Evolutionary conservation across 1,140 invertebrate species (phyloP), one percentile per base, ranked within the genome.

Genomic region (Diuraphis noxia): DNA sequence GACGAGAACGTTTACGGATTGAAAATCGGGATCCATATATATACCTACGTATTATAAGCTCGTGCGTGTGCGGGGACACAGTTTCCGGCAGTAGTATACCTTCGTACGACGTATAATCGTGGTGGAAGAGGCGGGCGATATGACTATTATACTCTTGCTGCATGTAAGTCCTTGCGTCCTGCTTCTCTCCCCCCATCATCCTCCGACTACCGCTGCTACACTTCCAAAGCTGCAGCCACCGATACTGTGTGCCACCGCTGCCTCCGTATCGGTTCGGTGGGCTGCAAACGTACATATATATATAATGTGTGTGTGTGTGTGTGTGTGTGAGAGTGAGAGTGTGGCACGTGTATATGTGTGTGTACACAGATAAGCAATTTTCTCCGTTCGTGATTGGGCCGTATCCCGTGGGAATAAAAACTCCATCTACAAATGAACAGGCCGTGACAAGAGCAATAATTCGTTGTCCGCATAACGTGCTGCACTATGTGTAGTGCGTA

Each of bases 371-470:
- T 92, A 92, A 92, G 95, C 95, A 96, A 96, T 96, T 96, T 95
- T 95, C 95, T 95, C 95, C 95, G 94, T 95, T 95, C 95, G 95
- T 96, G 95, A 96, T 96, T 96, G 95, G 95, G 95, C 95, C 94
- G 95, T 94, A 94, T 94, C 95, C 94, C 95, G 93, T 93, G 95
- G 95, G 95, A 94, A 95, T 95, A 95, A 95, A 95, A 96, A 95
- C 95, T 95, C 95, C 95, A 96, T 95, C 95, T 95, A 96, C 95
- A 96, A 95, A 96, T 96, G 95, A 96, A 96, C 95, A 95, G 94
- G 95, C 95, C 89, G 95, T 96, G 95, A 96, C 95, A 95, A 95
- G 95, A 95, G 95, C 95, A 94, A 96, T 96, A 96, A 96, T 96
- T 96, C 95, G 94, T 95, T 94, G 94, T 93, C 93, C 93, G 92